Evolutionary conservation across 2,888 invertebrate species (phyloP).

Genomic region (Esperia sulphurella): DNA sequence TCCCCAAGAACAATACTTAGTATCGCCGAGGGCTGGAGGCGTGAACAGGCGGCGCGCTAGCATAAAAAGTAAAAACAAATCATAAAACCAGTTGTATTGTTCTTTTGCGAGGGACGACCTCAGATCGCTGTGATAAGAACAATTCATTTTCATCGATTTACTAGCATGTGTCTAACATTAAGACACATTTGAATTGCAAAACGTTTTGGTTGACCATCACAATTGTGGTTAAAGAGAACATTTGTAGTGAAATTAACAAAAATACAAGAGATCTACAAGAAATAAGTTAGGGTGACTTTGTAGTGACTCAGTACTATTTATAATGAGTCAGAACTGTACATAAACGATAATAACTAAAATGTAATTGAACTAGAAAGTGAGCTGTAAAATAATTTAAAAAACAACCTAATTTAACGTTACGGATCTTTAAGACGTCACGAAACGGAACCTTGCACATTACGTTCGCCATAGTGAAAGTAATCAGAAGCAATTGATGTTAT

Average conservation of each 20-base stretch:
- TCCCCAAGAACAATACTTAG: slow-evolving; percentile 43
- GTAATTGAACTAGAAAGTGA: slow-evolving; percentile 55
- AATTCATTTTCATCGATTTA: slow-evolving; percentile 52
- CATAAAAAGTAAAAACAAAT: slow-evolving; percentile 64
- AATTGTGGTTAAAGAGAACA: slow-evolving; percentile 20
- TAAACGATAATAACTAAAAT: slow-evolving; percentile 20
- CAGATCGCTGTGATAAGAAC: slow-evolving; percentile 52
- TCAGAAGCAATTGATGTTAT: slow-evolving; percentile 50
- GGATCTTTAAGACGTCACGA: slow-evolving; percentile 48
- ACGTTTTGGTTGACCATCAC: slow-evolving; percentile 21
- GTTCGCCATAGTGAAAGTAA: slow-evolving; percentile 65
- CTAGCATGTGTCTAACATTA: slow-evolving; percentile 46
- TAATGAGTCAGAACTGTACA: not conserved
- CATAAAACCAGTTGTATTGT: slow-evolving; percentile 73
- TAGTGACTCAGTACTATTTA: not conserved
- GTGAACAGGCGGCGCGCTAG: slow-evolving; percentile 29
- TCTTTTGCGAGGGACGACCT: slow-evolving; percentile 60
- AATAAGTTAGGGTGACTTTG: not conserved
- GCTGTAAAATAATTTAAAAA: slow-evolving; percentile 35
- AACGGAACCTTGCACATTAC: slow-evolving; percentile 56
- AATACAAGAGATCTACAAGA: not conserved
- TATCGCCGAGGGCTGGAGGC: slow-evolving; percentile 20
- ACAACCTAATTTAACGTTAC: slow-evolving; percentile 45
- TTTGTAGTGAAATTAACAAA: slow-evolving; percentile 18
- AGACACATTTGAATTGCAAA: slow-evolving; percentile 37